Evolutionary conservation across 2,797 vertebrate genomes (phyloP), one percentile per base, ranked within the genome.

Genomic region (Cercopithecus neglectus): DNA sequence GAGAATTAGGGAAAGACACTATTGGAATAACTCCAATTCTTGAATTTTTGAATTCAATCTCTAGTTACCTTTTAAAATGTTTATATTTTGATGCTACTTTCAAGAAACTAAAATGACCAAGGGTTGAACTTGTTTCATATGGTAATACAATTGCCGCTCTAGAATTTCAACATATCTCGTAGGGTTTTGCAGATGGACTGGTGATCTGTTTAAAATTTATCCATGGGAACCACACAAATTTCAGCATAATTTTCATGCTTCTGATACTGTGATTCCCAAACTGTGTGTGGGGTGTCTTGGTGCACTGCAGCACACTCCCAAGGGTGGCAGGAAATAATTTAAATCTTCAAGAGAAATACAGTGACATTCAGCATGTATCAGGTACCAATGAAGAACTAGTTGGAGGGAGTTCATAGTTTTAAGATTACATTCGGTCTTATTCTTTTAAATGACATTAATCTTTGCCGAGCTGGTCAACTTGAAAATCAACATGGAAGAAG

Each of bases 141-240:
- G 22, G 1, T 88, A 76, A 74, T 44, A 74, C 4, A 91, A 5
- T 81, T 83, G 46, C 13, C 28, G 1, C 22, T 79, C 11, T 50
- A 39, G 41, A 80, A 50, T 70, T 92, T 57, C 9, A 57, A 10
- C 12, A 55, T 44, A n/a, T 84, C 13, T 82, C 50, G 4, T 19
- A 72, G 48, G 4, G 7, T 61, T 5, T 74, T 85, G 30, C 33
- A 78, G 28, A 57, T 67, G 36, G 91, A 76, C 8, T 72, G 59
- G 33, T 57, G 57, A 81, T 64, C 76, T 85, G 41, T 74, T 95
- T 76, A 72, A 95, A 91, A 89, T 93, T 93, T 79, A 79, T 24
- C 80, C 22, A 30, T 59, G 74, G 21, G 61, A 83, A 75, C 4
- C 36, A 91, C 33, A 76, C 13, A 80, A 13, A 81, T 80, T 76